phyloP scores from a whole-genome alignment of 2,797 vertebrate genomes.

The Eulemur albifrons region DNA sequence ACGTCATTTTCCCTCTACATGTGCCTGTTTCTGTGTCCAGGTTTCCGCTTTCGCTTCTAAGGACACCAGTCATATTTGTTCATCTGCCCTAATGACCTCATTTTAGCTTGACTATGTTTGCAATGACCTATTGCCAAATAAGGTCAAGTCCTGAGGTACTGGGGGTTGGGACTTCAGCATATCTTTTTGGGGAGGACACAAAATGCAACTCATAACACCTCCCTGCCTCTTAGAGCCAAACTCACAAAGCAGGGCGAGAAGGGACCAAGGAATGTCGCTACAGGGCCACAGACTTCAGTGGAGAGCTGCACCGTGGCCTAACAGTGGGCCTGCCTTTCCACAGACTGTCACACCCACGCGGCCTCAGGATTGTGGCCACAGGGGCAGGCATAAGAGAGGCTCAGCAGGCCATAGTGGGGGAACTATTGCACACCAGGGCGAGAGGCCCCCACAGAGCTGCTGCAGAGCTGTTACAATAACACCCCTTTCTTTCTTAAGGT shows the following conservation, averaged over 20 bases:
- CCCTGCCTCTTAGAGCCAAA: background rate
- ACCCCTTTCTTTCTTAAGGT: background rate
- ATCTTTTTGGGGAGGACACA: background rate
- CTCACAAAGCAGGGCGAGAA: background rate
- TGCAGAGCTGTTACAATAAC: accelerated
- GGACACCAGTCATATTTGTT: background rate
- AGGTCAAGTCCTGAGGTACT: background rate
- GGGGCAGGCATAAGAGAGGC: background rate
- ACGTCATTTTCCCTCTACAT: accelerated
- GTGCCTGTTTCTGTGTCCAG: background rate
- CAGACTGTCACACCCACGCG: accelerated
- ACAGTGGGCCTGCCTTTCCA: no score
- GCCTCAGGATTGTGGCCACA: background rate
- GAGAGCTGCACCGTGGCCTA: accelerated
- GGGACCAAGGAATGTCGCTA: background rate
- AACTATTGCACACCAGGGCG: background rate
- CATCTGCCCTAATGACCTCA: no score
- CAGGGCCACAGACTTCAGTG: accelerated
- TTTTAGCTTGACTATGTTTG: background rate
- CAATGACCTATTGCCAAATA: background rate
- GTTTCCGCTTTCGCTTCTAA: background rate
- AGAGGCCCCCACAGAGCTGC: accelerated
- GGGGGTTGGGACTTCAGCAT: background rate
- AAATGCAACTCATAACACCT: background rate
- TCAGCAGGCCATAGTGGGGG: no score